phyloP scores from a whole-genome alignment of 2,797 vertebrate species.

The Rallus crepitans region DNA sequence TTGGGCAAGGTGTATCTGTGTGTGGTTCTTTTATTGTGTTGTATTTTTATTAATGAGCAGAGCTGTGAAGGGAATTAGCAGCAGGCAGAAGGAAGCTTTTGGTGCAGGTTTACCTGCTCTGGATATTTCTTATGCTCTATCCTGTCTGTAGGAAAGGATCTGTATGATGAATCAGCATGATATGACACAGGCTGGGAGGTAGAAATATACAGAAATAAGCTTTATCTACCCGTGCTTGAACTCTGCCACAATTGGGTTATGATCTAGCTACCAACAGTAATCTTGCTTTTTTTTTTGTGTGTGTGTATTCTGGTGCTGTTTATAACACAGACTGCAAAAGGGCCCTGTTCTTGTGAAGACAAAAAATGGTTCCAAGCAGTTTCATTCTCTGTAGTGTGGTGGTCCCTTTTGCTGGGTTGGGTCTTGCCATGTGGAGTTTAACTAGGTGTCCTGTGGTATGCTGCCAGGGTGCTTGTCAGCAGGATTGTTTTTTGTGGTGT shows the following conservation, averaged over 20 bases:
- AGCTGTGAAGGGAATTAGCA: slow-evolving; percentile 28
- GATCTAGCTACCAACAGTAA: not conserved
- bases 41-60: not conserved
- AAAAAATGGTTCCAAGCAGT: not conserved
- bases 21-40: slow-evolving; percentile 14
- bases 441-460: not conserved
- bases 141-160: not conserved
- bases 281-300: not conserved
- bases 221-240: not conserved
- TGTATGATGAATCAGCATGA: not conserved
- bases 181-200: not conserved
- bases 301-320: not conserved
- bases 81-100: not conserved
- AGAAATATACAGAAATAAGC: not conserved
- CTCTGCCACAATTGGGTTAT: not conserved
- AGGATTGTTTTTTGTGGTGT: not conserved
- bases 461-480: not conserved
- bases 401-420: not conserved
- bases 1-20: not conserved
- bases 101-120: not conserved
- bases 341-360: not conserved
- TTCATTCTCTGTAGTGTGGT: not conserved
- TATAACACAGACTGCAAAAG: not conserved
- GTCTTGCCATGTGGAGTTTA: not conserved
- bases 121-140: not conserved